Evolutionary conservation across 2,113 vertebrate species (phyloP).

Genomic region (Paradisaea rubra): DNA sequence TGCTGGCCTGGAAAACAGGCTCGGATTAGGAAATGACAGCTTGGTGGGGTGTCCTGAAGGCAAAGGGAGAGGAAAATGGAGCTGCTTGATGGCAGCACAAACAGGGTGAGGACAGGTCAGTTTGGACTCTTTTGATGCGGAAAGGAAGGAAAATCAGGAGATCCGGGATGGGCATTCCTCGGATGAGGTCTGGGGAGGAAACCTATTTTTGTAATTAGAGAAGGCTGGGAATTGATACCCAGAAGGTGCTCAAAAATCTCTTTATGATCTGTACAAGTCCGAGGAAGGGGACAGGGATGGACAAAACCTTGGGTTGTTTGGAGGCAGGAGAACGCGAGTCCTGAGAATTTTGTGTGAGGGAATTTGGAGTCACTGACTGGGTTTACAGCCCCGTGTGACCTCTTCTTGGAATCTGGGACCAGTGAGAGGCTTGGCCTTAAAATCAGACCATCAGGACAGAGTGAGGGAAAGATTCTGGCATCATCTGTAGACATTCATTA

Average conservation of each 20-base stretch:
- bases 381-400: not conserved
- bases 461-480: not conserved
- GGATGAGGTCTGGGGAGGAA: not conserved
- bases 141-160: not conserved
- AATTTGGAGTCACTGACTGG: not conserved
- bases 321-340: not conserved
- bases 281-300: not conserved
- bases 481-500: not conserved
- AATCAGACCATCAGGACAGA: not conserved
- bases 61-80: not conserved
- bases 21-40: not conserved
- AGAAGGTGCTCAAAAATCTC: not conserved
- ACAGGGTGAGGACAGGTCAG: not conserved
- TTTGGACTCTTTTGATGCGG: not conserved
- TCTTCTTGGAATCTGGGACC: fast-evolving
- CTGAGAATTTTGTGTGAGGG: not conserved
- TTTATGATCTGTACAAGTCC: not conserved
- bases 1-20: not conserved
- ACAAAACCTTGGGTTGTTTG: not conserved
- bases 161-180: fast-evolving
- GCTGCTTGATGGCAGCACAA: not conserved
- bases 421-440: not conserved
- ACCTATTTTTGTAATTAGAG: not conserved
- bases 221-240: not conserved
- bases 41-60: not conserved